Percentiles rank a stretch among this genome's conserved stretches.
phyloP scores from a whole-genome alignment of 2,888 invertebrate species.

The Dynastes maya region DNA sequence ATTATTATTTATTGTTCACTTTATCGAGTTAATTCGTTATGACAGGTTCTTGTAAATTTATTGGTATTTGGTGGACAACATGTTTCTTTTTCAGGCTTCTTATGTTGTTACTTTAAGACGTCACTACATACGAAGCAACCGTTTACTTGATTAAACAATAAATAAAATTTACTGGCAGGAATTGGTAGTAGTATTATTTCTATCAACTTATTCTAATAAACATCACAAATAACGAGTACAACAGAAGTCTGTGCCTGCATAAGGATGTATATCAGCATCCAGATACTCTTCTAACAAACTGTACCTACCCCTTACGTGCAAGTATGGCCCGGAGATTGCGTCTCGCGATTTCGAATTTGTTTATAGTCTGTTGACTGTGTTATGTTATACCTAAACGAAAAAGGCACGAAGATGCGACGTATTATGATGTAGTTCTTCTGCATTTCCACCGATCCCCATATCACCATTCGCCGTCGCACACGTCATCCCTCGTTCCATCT shows the following conservation, averaged over 20 bases:
- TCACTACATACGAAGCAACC: too few species aligned
- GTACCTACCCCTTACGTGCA: constrained; percentile 59
- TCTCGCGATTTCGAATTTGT: constrained; percentile 65
- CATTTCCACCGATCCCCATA: constrained; percentile 5
- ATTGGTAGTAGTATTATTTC: too few species aligned
- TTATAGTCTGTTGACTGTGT: constrained; percentile 68
- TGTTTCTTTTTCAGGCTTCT: too few species aligned
- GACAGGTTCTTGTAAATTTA: too few species aligned
- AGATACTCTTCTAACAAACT: not conserved
- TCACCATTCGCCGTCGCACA: not conserved
- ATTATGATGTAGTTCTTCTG: constrained; percentile 42
- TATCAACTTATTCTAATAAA: too few species aligned
- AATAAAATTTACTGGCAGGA: too few species aligned
- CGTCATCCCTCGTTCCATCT: not conserved
- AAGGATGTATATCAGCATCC: not conserved
- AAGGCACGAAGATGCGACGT: constrained; percentile 40
- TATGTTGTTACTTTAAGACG: too few species aligned
- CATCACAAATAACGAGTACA: too few species aligned
- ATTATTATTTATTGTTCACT: too few species aligned
- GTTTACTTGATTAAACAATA: too few species aligned
- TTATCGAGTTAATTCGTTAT: too few species aligned
- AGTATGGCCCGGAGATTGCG: constrained; percentile 58
- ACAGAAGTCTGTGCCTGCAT: not conserved
- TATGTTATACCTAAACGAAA: constrained; percentile 55
- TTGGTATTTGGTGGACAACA: too few species aligned